A percentile compares a stretch with the other conserved stretches of the same genome.
These are phyloP conservation scores for Brachionus koreanus DNA, from an alignment of 1,140 invertebrate genomes.

Conservation along the genomic window DNA sequence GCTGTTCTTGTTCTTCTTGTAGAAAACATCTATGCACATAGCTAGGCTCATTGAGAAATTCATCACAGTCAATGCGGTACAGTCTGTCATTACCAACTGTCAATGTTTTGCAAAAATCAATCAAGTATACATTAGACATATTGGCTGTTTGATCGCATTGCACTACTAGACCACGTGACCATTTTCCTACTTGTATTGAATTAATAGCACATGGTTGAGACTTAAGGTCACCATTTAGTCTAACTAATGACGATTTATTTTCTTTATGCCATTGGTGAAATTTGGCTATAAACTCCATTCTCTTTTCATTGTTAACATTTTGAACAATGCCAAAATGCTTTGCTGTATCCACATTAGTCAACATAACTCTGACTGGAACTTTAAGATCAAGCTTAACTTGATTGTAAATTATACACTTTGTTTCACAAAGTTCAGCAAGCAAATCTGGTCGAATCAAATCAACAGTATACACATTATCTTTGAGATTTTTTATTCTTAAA, in stretches of 20 bases:
- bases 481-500: background rate
- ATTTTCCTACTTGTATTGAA: constrained; percentile 36
- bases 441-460: background rate
- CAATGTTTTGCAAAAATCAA: constrained; percentile 25
- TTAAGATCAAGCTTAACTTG: background rate
- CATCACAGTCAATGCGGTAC: background rate
- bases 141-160: background rate
- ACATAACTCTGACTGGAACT: background rate
- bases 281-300: background rate
- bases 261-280: constrained; percentile 43
- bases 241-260: background rate
- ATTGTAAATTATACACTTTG: background rate
- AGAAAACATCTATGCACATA: constrained; percentile 34
- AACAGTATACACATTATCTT: background rate
- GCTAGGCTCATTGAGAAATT: background rate
- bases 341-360: constrained; percentile 1
- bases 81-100: background rate
- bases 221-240: background rate
- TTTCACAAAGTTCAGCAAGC: background rate
- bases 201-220: constrained; percentile 9
- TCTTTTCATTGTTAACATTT: background rate
- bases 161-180: constrained; percentile 29
- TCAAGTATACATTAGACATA: constrained; percentile 14
- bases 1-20: background rate
- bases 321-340: constrained; percentile 32